phyloP scores from a whole-genome alignment of 2,797 vertebrate species.

The Labeo calbasu region DNA sequence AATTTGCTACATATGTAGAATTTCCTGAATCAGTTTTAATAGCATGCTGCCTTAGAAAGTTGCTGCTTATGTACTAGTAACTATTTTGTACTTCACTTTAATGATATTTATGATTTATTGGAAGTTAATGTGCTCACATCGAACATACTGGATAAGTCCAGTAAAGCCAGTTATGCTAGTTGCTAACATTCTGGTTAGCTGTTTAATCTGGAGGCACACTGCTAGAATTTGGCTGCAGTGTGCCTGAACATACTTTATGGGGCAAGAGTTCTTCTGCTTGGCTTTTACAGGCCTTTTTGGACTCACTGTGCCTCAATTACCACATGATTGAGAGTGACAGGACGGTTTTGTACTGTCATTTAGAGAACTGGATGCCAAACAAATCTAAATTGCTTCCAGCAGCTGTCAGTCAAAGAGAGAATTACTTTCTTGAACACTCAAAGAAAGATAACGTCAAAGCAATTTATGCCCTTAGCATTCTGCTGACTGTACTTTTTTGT shows the following conservation, averaged over 20 bases:
- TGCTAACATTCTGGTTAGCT: neutral
- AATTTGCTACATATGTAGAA: neutral
- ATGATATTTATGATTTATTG: neutral
- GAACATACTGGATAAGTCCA: neutral
- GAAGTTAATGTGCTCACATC: neutral
- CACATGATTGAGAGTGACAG: slow-evolving; percentile 39
- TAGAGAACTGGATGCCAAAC: slow-evolving; percentile 24
- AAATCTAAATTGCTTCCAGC: slow-evolving; percentile 12
- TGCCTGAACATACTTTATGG: slow-evolving; percentile 50
- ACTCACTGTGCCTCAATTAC: slow-evolving; percentile 53
- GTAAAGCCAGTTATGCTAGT: neutral
- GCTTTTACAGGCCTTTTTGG: slow-evolving; percentile 51
- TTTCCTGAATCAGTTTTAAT: neutral
- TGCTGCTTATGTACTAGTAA: neutral
- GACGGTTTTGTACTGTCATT: slow-evolving; percentile 41
- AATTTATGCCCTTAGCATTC: neutral
- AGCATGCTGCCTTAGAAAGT: neutral
- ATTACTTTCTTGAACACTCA: neutral
- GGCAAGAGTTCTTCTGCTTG: slow-evolving; percentile 34
- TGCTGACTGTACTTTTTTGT: neutral
- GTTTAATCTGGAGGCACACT: slow-evolving; percentile 25
- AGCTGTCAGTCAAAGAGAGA: neutral
- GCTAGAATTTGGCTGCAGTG: slow-evolving; percentile 44
- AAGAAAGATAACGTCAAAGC: neutral
- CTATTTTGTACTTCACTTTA: neutral